phyloP scores from a whole-genome alignment of 2,797 vertebrate genomes.

The Hemitrygon akajei region DNA sequence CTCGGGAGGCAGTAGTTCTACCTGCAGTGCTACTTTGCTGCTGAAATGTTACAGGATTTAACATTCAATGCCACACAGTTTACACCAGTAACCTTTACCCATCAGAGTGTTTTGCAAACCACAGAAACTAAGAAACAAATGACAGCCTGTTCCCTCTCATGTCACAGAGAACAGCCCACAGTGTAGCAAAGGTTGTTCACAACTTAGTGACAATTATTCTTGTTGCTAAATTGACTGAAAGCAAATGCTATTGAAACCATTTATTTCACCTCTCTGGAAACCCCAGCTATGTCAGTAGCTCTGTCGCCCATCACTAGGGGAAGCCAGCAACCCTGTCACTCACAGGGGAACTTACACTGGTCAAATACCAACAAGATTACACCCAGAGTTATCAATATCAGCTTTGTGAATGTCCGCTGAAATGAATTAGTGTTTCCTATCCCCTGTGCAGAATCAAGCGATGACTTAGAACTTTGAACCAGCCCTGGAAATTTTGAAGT shows the following conservation, averaged over 20 bases:
- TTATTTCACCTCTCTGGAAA: constrained; percentile 8
- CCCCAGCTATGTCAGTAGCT: not conserved
- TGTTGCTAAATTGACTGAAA: not conserved
- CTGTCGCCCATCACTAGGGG: not conserved
- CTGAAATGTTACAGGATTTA: not conserved
- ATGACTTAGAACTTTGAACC: not conserved
- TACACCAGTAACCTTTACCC: not conserved
- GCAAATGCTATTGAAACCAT: not conserved
- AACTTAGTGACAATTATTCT: not conserved
- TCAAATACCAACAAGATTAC: not conserved
- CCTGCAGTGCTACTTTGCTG: too few species aligned
- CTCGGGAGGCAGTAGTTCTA: too few species aligned
- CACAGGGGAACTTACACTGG: too few species aligned
- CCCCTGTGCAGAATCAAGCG: not conserved
- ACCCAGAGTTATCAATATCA: not conserved
- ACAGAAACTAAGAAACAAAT: not conserved
- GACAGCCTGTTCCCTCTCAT: not conserved
- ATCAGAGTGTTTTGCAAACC: not conserved
- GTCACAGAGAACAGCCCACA: not conserved
- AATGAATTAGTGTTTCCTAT: not conserved
- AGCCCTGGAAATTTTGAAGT: too few species aligned
- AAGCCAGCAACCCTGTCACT: not conserved
- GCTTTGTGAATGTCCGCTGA: not conserved
- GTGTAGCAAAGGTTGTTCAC: not conserved
- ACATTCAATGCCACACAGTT: not conserved